Evolutionary conservation across 2,113 vertebrate genomes (phyloP).

Genomic region (Todiramphus chloris): DNA sequence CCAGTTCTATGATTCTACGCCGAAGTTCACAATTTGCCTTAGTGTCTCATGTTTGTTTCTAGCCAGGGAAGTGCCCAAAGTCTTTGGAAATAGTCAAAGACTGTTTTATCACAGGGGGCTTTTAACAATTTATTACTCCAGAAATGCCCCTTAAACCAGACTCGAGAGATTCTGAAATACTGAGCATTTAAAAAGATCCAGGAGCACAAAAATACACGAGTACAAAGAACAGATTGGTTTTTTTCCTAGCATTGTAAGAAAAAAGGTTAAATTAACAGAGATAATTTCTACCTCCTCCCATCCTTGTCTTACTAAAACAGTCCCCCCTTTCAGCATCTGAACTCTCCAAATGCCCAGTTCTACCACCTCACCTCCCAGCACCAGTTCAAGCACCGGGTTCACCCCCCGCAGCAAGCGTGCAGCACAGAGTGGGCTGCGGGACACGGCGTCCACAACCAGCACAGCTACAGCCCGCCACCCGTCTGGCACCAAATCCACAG

Average conservation of each 20-base stretch:
- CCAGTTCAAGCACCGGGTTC: neutral
- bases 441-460: rapidly evolving
- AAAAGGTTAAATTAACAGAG: neutral
- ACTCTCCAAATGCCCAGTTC: neutral
- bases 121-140: neutral
- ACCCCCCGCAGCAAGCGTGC: neutral
- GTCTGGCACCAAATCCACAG: neutral
- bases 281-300: neutral
- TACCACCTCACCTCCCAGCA: neutral
- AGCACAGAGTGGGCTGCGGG: neutral
- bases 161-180: neutral
- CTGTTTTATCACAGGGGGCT: neutral
- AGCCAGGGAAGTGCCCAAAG: neutral
- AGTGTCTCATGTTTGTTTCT: rapidly evolving
- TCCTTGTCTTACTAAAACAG: neutral
- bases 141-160: neutral
- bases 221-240: neutral
- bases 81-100: neutral
- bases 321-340: neutral
- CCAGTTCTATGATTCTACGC: too few relatives aligned
- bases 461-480: neutral
- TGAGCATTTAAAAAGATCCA: neutral
- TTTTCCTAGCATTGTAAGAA: neutral
- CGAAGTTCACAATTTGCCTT: neutral
- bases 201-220: neutral